Base-by-base conservation (phyloP, 2,797 vertebrate genomes). In the Siniperca scherzeri region DNA sequence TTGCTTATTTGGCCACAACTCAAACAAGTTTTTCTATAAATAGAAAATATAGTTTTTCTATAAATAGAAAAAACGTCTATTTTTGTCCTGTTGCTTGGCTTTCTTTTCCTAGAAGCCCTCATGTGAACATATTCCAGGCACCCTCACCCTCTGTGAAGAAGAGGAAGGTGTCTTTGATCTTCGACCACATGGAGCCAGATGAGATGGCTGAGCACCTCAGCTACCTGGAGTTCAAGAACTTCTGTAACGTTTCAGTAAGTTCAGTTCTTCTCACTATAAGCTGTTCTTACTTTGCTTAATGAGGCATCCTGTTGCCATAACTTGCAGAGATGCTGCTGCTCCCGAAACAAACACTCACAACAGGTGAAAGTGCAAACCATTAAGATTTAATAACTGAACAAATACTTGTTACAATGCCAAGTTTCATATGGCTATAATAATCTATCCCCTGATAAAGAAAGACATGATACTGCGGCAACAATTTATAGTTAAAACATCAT, bases 211-310 rank as follows among this genome's bases (percentile, higher is more conserved):
- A 96, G 76, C 97, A 98, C 70, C 97, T 99, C 77, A 98, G 97
- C 88, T 97, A 97, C 90, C 92, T 99, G 89, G 98, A 99, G 91
- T 98, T 98, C 87, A 97, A 97, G 83, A 97, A 97, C 91, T 98
- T 99, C 94, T 97, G 97, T 81, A 96, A 95, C 0, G 95, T 99
- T 81, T 97, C 96, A 61, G 98, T 98, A 83, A 95, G 95, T 93
- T 69, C 42, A 59, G 7, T 2, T 1, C 17, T 33, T 67, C 16
- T 61, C 16, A 19, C n/a, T 22, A 1, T 21, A 33, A 40, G 13
- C 33, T 11, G 17, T 27, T 61, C 10, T 50, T 30, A 59, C 21
- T 77, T 11, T 59, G 38, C 44, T 22, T 27, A 0, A 67, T 66
- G 27, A 77, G 40, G 14, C n/a, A 44, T 69, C 22, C 27, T n/a